A percentile compares a stretch with the other conserved stretches of the same genome.
Evolutionary conservation across 2,797 vertebrate species (phyloP).

Genomic region (Scyliorhinus canicula): DNA sequence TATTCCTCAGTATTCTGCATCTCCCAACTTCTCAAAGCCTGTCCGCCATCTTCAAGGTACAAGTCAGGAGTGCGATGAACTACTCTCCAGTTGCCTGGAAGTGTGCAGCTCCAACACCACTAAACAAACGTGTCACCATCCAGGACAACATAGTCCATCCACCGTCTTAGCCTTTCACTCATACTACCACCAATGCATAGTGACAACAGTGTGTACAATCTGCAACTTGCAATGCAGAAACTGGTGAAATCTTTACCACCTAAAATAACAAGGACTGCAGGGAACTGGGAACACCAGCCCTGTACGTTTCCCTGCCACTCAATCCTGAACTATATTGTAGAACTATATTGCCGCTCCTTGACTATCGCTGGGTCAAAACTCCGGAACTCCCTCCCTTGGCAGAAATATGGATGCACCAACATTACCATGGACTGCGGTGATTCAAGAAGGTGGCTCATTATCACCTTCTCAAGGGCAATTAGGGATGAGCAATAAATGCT

Average conservation of each 20-base stretch:
- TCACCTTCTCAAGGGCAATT: not conserved
- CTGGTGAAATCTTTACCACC: not conserved
- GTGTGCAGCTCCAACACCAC: not conserved
- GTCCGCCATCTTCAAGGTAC: not conserved
- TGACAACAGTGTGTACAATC: not conserved
- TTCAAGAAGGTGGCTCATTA: not conserved
- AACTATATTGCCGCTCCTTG: too few relatives aligned
- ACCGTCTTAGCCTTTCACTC: not conserved
- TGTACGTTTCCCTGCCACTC: not conserved
- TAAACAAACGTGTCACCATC: not conserved
- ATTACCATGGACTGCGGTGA: not conserved
- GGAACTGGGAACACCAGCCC: not conserved
- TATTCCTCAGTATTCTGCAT: too few relatives aligned
- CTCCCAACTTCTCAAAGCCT: not conserved
- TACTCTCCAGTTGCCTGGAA: not conserved
- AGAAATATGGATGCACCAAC: not conserved
- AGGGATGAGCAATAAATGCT: not conserved
- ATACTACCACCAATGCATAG: too few relatives aligned
- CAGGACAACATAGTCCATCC: not conserved
- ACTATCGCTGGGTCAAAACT: too few relatives aligned
- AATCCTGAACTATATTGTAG: not conserved
- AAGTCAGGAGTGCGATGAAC: not conserved
- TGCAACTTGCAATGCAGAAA: not conserved
- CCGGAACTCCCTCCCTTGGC: not conserved
- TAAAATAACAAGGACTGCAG: not conserved